Base-by-base conservation (phyloP, 2,797 vertebrate species). In the Urophycis tenuis region DNA sequence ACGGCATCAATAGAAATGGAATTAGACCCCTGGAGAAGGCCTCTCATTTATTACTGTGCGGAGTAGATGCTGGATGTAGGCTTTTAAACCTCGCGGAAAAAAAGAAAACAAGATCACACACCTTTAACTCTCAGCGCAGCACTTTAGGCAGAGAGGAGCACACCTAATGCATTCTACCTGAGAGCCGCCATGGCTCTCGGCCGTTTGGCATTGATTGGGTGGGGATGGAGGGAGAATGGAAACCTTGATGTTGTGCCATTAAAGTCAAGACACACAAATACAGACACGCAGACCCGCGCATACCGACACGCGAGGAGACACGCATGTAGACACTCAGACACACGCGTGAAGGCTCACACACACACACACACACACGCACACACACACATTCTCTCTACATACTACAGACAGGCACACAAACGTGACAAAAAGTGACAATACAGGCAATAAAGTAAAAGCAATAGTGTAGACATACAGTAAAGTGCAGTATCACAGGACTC, bases 1-100 rank as follows among this genome's bases (percentile, higher is more conserved):
- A 10, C 79, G 60, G 79, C 86, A 83, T 92, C 91, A 84, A 89
- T 91, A 89, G 81, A 90, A 92, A 92, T 90, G 78, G 84, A 90
- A 90, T 92, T 90, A 90, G 78, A 78, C 81, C 85, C 82, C 35
- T n/a, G 34, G 84, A 87, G 88, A 88, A 89, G 90, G 88, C 84
- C 86, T 85, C 80, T 88, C 80, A 79, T 90, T 90, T 88, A 92
- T 89, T 90, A 90, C 86, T 82, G 77, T 80, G 72, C 60, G 74
- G 82, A 87, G 86, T 80, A 88, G 87, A 88, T 85, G 82, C 82
- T 77, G 80, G 81, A 87, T 86, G 86, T 53, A 83, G 86, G 85
- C 90, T 91, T 89, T 90, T 89, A 90, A 90, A 88, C 89, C 88
- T 88, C 83, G 12, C 53, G 80, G 82, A 85, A 84, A 88, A 86